These are phyloP conservation scores for Vicugna pacos DNA, from an alignment of 2,113 vertebrate genomes.

Conservation along the genomic window DNA sequence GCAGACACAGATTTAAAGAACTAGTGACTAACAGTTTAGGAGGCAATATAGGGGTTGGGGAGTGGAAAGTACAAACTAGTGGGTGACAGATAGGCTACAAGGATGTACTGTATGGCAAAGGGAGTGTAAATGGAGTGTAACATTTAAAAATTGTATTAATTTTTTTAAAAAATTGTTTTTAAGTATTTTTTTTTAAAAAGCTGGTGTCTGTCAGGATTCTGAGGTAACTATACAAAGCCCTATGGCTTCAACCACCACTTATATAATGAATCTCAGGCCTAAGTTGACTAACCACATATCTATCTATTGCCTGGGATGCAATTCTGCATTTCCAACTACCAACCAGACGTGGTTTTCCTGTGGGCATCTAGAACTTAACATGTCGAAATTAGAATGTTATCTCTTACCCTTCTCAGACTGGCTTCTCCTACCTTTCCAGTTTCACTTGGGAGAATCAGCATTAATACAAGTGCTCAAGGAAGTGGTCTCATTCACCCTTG, in stretches of 20 bases:
- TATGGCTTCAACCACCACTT: neutral
- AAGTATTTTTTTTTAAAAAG: neutral
- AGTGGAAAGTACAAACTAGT: neutral
- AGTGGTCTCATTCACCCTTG: neutral
- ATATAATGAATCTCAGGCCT: neutral
- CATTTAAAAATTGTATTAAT: neutral
- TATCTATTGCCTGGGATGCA: neutral
- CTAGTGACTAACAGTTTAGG: neutral
- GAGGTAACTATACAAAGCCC: neutral
- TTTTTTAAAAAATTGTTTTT: neutral
- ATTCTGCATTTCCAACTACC: neutral
- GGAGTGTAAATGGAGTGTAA: neutral
- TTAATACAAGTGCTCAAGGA: neutral
- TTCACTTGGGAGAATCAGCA: neutral
- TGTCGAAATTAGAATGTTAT: neutral
- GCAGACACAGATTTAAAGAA: neutral
- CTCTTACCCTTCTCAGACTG: neutral
- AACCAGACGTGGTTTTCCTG: neutral
- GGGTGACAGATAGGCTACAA: neutral
- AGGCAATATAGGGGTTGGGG: neutral
- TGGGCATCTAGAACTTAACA: neutral
- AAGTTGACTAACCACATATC: neutral
- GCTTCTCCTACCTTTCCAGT: neutral
- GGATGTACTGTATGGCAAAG: neutral
- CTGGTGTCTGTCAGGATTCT: neutral